Evolutionary conservation across 2,888 invertebrate genomes (phyloP).

Genomic region (Chouioia cunea): DNA sequence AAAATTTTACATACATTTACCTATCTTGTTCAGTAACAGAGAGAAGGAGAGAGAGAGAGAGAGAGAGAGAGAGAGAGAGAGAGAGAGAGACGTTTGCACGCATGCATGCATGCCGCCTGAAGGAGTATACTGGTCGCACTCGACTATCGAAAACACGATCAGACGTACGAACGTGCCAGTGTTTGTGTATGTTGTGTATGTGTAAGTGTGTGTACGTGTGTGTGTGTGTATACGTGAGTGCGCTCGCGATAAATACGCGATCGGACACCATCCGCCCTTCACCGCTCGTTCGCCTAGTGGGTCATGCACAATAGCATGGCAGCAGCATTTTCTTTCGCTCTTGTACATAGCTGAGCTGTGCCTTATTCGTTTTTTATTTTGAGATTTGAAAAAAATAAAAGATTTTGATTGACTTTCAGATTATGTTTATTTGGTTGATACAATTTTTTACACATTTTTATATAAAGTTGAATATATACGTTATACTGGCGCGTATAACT

Average conservation of each 20-base stretch:
- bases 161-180: conserved; percentile 1
- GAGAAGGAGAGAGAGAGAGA: neutral
- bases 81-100: too few relatives aligned
- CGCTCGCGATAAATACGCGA: conserved; percentile 33
- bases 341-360: too few relatives aligned
- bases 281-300: conserved; percentile 24
- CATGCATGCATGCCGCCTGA: conserved; percentile 1
- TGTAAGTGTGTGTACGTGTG: neutral
- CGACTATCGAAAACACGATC: conserved; percentile 43
- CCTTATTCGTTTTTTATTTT: too few relatives aligned
- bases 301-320: conserved; percentile 10
- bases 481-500: too few relatives aligned
- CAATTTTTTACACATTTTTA: too few relatives aligned
- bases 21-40: neutral
- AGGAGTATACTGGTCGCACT: conserved; percentile 8
- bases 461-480: too few relatives aligned
- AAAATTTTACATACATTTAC: neutral
- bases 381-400: too few relatives aligned
- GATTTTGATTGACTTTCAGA: too few relatives aligned
- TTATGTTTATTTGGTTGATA: too few relatives aligned
- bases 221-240: neutral
- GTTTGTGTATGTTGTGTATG: neutral
- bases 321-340: too few relatives aligned
- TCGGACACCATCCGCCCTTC: conserved; percentile 41
- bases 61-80: neutral